These are phyloP conservation scores for Cryptus armator DNA, from an alignment of 2,888 invertebrate genomes.

Conservation along the genomic window DNA sequence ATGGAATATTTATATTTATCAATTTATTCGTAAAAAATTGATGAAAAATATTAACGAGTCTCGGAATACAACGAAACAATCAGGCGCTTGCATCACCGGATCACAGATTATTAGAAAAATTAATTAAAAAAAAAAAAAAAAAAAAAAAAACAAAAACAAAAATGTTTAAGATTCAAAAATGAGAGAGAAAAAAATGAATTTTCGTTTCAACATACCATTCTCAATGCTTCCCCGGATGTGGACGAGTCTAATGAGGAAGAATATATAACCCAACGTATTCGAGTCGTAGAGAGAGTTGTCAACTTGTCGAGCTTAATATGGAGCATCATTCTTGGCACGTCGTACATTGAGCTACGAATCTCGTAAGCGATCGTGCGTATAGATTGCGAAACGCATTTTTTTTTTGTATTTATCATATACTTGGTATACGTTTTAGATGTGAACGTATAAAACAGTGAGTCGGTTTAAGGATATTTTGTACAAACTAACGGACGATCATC, in stretches of 20 bases:
- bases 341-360: background rate
- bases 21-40: background rate
- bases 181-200: constrained; percentile 70
- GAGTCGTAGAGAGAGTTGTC: constrained; percentile 55
- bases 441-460: too few relatives aligned
- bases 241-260: constrained; percentile 79
- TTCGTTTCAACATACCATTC: constrained; percentile 81
- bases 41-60: background rate
- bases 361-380: constrained; percentile 1
- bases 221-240: constrained; percentile 82
- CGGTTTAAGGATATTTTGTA: too few relatives aligned
- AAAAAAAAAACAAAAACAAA: constrained; percentile 59
- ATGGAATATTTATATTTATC: constrained; percentile 30
- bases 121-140: constrained; percentile 57
- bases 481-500: background rate
- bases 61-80: constrained; percentile 46
- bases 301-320: constrained; percentile 43
- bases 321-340: constrained; percentile 24
- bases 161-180: constrained; percentile 55
- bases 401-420: too few relatives aligned
- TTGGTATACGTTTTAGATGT: too few relatives aligned
- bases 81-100: background rate
- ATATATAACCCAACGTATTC: constrained; percentile 59
- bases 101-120: constrained; percentile 48
- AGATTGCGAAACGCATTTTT: constrained; percentile 10